A percentile compares a stretch with the other conserved stretches of the same genome.
Conservation (phyloP, 2,888 invertebrate species). For the Agelastica alni region DNA sequence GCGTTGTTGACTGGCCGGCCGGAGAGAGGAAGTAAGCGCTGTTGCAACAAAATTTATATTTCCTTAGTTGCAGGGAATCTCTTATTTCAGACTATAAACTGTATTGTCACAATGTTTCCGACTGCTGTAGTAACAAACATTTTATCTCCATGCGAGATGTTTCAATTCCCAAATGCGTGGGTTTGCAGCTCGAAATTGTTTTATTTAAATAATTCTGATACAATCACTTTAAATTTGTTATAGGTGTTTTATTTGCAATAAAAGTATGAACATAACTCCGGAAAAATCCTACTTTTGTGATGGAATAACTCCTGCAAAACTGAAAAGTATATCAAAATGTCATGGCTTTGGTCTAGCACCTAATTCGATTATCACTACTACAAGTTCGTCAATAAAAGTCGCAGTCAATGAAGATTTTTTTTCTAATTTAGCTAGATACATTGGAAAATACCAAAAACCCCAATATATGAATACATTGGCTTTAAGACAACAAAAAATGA, state of each 20-base stretch:
- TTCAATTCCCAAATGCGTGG: no score
- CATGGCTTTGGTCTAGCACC: constrained; percentile 30
- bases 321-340: constrained; percentile 29
- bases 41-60: no score
- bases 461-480: constrained; percentile 37
- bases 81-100: no score
- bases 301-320: constrained; percentile 14
- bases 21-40: no score
- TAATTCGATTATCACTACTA: constrained; percentile 25
- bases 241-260: constrained; percentile 58
- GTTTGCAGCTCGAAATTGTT: no score
- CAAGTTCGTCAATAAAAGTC: constrained; percentile 32
- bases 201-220: no score
- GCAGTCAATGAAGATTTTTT: constrained; percentile 28
- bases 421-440: constrained; percentile 20
- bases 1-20: no score
- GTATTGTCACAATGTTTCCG: no score
- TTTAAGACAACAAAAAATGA: constrained; percentile 40
- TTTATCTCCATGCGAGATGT: no score
- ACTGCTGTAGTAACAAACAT: no score
- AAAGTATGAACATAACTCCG: constrained; percentile 49
- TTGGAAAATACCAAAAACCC: constrained; percentile 26
- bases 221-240: no score
- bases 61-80: no score
- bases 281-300: constrained; percentile 18